A percentile compares a stretch with the other conserved stretches of the same genome.
Conservation (phyloP, 30 jellyfish, hydroid and myxozoan species). For the Chironex yamaguchii region DNA sequence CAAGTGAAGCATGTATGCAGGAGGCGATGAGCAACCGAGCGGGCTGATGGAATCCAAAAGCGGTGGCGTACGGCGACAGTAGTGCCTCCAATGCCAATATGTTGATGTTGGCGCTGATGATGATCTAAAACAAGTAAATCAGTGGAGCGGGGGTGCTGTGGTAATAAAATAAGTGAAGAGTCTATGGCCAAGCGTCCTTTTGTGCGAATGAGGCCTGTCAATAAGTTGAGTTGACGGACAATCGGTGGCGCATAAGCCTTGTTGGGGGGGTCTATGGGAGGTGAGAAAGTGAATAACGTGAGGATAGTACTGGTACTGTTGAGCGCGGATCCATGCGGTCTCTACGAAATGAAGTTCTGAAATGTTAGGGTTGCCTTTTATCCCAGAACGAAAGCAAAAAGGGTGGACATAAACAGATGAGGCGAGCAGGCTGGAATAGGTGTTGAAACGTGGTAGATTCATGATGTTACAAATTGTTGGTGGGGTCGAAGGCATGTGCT, state of each 20-base stretch:
- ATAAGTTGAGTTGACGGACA: conserved; percentile 22
- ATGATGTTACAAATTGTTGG: not conserved
- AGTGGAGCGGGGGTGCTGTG: conserved; percentile 22
- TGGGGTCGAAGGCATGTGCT: not conserved
- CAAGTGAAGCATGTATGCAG: conserved; percentile 12
- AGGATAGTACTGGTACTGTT: not conserved
- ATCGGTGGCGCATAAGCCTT: conserved; percentile 44
- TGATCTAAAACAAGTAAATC: conserved; percentile 8
- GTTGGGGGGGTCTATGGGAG: not conserved
- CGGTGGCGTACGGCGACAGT: conserved; percentile 45
- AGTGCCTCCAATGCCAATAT: conserved; percentile 35
- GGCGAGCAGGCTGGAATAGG: conserved; percentile 14
- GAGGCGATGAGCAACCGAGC: conserved; percentile 40
- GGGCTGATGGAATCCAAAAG: conserved; percentile 52
- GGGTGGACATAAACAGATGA: conserved; percentile 16
- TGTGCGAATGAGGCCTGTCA: conserved; percentile 20
- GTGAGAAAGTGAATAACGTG: conserved; percentile 1
- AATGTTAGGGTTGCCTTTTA: not conserved
- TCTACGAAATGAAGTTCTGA: conserved; percentile 8
- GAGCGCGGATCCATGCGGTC: conserved; percentile 13
- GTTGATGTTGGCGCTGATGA: conserved; percentile 18
- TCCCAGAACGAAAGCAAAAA: conserved; percentile 23
- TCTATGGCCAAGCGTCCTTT: conserved; percentile 36
- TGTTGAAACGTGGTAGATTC: conserved; percentile 16
- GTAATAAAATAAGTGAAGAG: conserved; percentile 19